phyloP scores from a whole-genome alignment of 2,113 vertebrate genomes.

The Oncorhynchus gorbuscha region DNA sequence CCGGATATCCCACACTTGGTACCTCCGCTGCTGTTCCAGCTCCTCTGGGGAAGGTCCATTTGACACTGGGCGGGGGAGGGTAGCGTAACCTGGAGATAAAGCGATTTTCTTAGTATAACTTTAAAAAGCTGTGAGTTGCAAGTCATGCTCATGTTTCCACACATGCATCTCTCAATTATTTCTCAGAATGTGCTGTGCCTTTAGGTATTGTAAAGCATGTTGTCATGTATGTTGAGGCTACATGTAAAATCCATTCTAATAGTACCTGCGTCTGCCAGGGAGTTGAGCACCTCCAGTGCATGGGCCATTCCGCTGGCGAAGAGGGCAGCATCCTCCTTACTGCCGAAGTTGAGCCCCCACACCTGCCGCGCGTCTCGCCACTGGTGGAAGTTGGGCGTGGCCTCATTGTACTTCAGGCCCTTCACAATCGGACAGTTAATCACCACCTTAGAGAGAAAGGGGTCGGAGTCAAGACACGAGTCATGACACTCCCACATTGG shows the following conservation, averaged over 20 bases:
- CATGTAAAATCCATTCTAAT: background rate
- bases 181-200: too few species aligned
- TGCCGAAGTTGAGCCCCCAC: slow-evolving; percentile 91
- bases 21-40: slow-evolving; percentile 84
- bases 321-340: slow-evolving; percentile 82
- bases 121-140: background rate
- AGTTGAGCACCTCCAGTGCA: slow-evolving; percentile 72
- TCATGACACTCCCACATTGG: background rate
- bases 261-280: slow-evolving; percentile 69
- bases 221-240: background rate
- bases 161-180: background rate
- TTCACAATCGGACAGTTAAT: slow-evolving; percentile 86
- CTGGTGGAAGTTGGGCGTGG: slow-evolving; percentile 90
- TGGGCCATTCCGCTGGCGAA: slow-evolving; percentile 80
- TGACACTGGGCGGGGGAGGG: slow-evolving; percentile 69
- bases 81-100: slow-evolving; percentile 62
- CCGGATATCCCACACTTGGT: slow-evolving; percentile 17
- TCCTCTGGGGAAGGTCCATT: slow-evolving; percentile 85
- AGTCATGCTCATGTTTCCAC: background rate
- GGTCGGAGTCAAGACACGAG: background rate
- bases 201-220: background rate
- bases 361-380: slow-evolving; percentile 90
- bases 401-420: slow-evolving; percentile 91
- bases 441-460: slow-evolving; percentile 78
- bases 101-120: background rate